A percentile compares a stretch with the other conserved stretches of the same genome.
Conservation (phyloP, 2,888 invertebrate species). For the Lathronympha strigana region DNA sequence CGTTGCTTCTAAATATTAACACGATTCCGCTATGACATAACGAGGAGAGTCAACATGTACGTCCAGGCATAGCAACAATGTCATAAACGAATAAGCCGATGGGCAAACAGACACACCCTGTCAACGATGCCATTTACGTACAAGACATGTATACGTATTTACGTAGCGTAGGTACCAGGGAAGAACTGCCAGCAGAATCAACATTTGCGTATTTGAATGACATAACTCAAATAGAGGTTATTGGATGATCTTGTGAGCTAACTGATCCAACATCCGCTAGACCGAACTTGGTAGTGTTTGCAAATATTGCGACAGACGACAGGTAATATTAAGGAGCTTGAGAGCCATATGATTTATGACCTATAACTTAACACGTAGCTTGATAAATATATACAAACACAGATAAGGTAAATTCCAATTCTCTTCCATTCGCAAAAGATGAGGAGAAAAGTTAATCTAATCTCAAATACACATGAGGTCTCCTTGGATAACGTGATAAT, state of each 20-base stretch:
- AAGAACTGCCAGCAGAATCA: slow-evolving; percentile 57
- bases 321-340: slow-evolving; percentile 19
- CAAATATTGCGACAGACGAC: slow-evolving; percentile 35
- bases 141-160: slow-evolving; percentile 44
- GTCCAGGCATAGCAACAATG: slow-evolving; percentile 64
- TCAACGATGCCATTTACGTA: slow-evolving; percentile 60
- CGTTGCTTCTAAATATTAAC: slow-evolving; percentile 17
- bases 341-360: slow-evolving; percentile 24
- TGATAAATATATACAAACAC: no score
- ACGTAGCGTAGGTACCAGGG: slow-evolving; percentile 53
- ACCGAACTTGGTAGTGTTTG: slow-evolving; percentile 36
- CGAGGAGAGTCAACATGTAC: slow-evolving; percentile 58
- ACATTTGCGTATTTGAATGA: slow-evolving; percentile 65
- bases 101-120: slow-evolving; percentile 70
- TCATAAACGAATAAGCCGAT: slow-evolving; percentile 58
- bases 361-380: not conserved
- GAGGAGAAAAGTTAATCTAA: no score
- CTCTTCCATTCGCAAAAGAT: not conserved
- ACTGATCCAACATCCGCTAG: slow-evolving; percentile 62
- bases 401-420: no score
- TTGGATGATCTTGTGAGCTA: slow-evolving; percentile 57
- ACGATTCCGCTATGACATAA: slow-evolving; percentile 51
- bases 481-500: no score
- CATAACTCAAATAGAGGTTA: slow-evolving; percentile 73
- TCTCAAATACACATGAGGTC: no score